These are phyloP conservation scores for Cephus nigrinus DNA, from an alignment of 2,888 invertebrate species.

Conservation along the genomic window DNA sequence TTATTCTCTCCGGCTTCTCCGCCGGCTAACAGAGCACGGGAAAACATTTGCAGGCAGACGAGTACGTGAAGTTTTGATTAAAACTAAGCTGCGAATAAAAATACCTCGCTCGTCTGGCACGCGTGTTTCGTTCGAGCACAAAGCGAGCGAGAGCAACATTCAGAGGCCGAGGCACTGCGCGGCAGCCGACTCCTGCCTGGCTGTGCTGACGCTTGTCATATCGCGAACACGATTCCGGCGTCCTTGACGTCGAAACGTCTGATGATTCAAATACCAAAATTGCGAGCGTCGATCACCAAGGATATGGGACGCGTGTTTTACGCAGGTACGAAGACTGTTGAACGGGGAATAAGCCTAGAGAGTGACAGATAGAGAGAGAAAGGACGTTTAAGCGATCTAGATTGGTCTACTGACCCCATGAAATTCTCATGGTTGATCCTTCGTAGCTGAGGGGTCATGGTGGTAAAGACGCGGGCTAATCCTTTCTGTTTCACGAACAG, in stretches of 20 bases:
- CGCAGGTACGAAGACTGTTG: not conserved
- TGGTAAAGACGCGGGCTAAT: too few relatives aligned
- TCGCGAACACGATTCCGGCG: not conserved
- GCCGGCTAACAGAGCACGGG: not conserved
- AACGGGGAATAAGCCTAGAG: not conserved
- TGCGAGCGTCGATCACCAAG: not conserved
- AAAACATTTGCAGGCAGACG: slow-evolving; percentile 2
- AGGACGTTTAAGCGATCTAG: not conserved
- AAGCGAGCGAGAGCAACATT: not conserved
- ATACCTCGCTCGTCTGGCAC: slow-evolving; percentile 33
- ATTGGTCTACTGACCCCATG: too few relatives aligned
- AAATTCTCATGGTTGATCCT: too few relatives aligned
- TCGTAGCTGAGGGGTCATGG: too few relatives aligned
- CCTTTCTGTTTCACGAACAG: too few relatives aligned
- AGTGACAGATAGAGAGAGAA: not conserved
- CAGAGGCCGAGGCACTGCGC: not conserved
- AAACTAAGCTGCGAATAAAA: slow-evolving; percentile 52
- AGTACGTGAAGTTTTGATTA: slow-evolving; percentile 46
- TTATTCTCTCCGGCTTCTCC: not conserved
- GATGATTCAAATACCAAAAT: not conserved
- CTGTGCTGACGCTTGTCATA: not conserved
- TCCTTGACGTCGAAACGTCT: not conserved
- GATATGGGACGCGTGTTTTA: not conserved
- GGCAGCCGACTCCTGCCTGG: not conserved
- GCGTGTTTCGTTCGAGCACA: not conserved